A percentile compares a stretch with the other conserved stretches of the same genome.
phyloP scores from a whole-genome alignment of 2,113 vertebrate species.

The Malurus elegans region DNA sequence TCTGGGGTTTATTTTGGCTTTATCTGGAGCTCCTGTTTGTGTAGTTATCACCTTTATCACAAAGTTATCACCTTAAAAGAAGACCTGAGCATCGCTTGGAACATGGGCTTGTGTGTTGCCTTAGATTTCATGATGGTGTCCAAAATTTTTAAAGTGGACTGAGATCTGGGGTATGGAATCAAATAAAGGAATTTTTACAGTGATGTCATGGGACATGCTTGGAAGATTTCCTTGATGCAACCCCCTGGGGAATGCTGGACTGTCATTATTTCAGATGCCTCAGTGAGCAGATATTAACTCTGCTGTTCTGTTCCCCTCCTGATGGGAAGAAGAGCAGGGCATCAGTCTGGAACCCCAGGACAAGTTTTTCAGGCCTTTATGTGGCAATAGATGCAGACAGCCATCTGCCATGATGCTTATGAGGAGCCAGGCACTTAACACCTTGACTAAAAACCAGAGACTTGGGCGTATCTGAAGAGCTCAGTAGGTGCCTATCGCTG shows the following conservation, averaged over 20 bases:
- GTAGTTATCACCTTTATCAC: neutral
- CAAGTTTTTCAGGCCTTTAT: neutral
- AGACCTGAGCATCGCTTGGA: neutral
- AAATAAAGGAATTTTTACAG: neutral
- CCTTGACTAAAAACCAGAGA: neutral
- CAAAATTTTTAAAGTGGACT: neutral
- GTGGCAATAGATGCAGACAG: neutral
- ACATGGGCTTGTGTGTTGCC: neutral
- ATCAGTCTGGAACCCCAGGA: neutral
- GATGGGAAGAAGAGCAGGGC: neutral
- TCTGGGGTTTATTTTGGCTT: neutral
- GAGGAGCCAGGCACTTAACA: neutral
- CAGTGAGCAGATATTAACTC: neutral
- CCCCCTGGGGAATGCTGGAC: neutral
- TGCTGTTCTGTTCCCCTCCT: neutral
- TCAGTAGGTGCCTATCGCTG: neutral
- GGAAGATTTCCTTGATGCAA: neutral
- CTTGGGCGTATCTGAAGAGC: neutral
- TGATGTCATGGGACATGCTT: neutral
- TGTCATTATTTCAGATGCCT: neutral
- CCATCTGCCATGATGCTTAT: neutral
- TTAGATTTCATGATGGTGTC: neutral
- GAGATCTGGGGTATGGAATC: neutral
- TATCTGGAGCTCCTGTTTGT: neutral
- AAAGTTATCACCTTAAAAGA: neutral